A percentile compares a stretch with the other conserved stretches of the same genome.
These are phyloP conservation scores for Ursus arctos DNA, from an alignment of 2,113 vertebrate species.

Conservation along the genomic window DNA sequence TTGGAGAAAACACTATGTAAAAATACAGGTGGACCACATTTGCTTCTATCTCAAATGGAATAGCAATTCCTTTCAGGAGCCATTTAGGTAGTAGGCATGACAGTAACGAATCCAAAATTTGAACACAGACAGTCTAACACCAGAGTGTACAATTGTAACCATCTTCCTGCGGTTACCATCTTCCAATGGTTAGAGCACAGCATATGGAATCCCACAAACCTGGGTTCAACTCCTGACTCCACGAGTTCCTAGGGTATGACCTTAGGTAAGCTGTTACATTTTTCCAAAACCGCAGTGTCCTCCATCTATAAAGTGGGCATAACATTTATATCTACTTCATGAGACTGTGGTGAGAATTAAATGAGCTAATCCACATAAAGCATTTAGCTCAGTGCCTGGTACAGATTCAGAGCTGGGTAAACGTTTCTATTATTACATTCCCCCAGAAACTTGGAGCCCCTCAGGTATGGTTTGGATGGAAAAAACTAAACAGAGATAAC, in stretches of 20 bases:
- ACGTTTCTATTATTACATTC: not conserved
- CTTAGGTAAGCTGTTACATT: not conserved
- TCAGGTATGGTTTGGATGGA: not conserved
- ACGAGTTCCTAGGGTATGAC: not conserved
- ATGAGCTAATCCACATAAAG: not conserved
- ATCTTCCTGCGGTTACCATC: not conserved
- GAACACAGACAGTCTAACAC: not conserved
- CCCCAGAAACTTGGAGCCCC: not conserved
- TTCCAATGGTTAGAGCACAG: not conserved
- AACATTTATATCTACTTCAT: not conserved
- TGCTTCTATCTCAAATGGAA: slow-evolving; percentile 12
- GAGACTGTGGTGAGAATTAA: not conserved
- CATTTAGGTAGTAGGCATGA: not conserved
- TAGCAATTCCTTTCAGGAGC: not conserved
- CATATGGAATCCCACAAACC: not conserved
- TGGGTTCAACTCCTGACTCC: not conserved
- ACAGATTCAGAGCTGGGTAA: not conserved
- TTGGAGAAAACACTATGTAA: not conserved
- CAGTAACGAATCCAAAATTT: not conserved
- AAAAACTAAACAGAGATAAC: not conserved
- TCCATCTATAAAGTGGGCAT: not conserved
- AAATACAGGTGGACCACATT: not conserved
- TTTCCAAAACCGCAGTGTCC: not conserved
- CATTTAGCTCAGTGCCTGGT: not conserved
- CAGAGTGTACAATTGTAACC: not conserved